phyloP scores from a whole-genome alignment of 2,797 vertebrate genomes.

The Zonotrichia albicollis region DNA sequence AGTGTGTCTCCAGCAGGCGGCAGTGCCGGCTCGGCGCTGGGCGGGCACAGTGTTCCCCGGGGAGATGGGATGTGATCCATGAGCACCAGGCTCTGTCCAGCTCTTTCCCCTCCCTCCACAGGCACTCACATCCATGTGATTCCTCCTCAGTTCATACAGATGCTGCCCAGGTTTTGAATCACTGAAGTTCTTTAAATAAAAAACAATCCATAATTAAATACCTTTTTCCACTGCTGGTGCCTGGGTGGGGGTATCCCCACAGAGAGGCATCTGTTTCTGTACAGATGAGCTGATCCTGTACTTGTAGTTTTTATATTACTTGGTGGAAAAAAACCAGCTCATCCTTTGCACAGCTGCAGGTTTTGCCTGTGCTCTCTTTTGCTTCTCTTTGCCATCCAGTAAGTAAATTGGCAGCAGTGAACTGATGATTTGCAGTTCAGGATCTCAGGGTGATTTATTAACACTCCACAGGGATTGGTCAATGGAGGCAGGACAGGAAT shows the following conservation, averaged over 20 bases:
- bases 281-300: background rate
- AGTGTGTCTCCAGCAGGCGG: slow-evolving; percentile 45
- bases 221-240: background rate
- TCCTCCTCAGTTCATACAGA: background rate
- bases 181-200: background rate
- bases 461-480: background rate
- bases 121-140: background rate
- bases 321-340: background rate
- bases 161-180: background rate
- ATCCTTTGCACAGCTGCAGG: background rate
- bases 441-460: background rate
- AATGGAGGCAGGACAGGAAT: background rate
- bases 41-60: background rate
- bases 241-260: background rate
- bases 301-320: background rate
- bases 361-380: background rate
- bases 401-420: background rate
- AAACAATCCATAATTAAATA: background rate
- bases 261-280: background rate
- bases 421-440: background rate
- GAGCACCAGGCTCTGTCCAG: background rate
- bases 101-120: background rate
- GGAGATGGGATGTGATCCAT: background rate
- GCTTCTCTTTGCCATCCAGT: background rate
- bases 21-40: background rate